Evolutionary conservation across 2,888 invertebrate species (phyloP), one percentile per base, ranked within the genome.

Genomic region (Sabatieria punctata): DNA sequence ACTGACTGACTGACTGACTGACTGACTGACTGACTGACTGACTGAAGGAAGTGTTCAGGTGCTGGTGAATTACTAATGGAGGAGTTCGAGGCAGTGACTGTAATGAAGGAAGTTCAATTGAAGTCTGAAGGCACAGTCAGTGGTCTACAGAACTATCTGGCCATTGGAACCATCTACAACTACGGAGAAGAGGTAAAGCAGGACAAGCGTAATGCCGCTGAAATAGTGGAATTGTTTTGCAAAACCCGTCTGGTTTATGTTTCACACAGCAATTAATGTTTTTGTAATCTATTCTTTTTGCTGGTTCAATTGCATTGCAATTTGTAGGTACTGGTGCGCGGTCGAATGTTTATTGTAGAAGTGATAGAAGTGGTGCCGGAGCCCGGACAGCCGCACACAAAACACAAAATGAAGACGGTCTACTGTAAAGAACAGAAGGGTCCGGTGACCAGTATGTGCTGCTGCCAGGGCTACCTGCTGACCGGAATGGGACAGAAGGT

Each of bases 341-440:
- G 64, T 3, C 44, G 64, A 23, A 51, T 65, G 4, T 47, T 64
- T 27, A 51, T 64, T 4, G 52, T 49, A 21, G 64, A 65, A 49
- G 52, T 38, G n/a, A n/a, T 38, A n/a, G 93, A 95, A 71, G 93
- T 95, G 1, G 97, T 97, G 0, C 97, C 99, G 0, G 97, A 97
- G 66, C 95, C 95, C 0, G 95, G 93, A 0, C 88, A 91, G 65
- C 97, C 97, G 0, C 73, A 97, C 23, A 95, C 95, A 0, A 91
- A 91, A 71, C 89, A 93, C 68, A 79, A 88, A 60, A 82, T 97
- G 57, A 99, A 99, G 71, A 85, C 67, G 65, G 74, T 95, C 21
- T 95, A 93, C 67, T 85, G 89, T 4, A 91, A 93, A 67, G 97
- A 99, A 63, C 97, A 99, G 68, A 97, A 97, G 68, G 97, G 95